Evolutionary conservation across 2,797 vertebrate genomes (phyloP), one percentile per base, ranked within the genome.

Genomic region (Eospalax fontanierii): DNA sequence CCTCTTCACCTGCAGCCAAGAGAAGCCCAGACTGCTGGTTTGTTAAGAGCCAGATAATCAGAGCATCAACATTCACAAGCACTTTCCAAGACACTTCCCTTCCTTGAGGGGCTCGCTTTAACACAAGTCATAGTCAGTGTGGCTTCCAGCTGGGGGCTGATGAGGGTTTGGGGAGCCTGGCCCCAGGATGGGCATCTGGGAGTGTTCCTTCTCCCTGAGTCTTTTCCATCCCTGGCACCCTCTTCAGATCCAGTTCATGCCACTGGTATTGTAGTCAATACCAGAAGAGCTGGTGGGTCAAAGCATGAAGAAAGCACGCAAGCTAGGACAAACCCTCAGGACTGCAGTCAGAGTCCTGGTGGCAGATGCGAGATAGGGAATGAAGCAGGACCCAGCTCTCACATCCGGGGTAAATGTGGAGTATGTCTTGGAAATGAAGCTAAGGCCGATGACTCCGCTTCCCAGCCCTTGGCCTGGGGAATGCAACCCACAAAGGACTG

Each of bases 1-100:
- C 96, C 95, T 95, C 96, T 97, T 96, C 95, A 95, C 97, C 95
- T 86, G 84, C 26, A 82, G 78, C 92, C 93, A 90, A 94, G 93
- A 59, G 83, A 97, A 96, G 79, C 59, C 54, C 61, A 73, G 2
- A 88, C 16, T 35, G 70, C 89, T 76, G 78, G 74, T 54, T 68
- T 86, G 68, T 68, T 94, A 90, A 93, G 79, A 86, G 35, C 61
- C 91, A 78, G 80, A 92, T 7, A 75, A 40, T 57, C 90, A 28
- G 38, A 46, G 21, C 22, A 2, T 46, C 70, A 50, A 54, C 35
- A 70, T 46, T 70, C 65, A 71, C 50, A 43, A 57, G 71, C 33
- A 24, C 61, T 76, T 80, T 83, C 88, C 81, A 95, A 92, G 94
- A 87, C 33, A 80, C 46, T 87, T 76, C 79, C 50, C 16, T 79